Conservation (phyloP, 2,888 invertebrate genomes). For the Selenia dentaria region DNA sequence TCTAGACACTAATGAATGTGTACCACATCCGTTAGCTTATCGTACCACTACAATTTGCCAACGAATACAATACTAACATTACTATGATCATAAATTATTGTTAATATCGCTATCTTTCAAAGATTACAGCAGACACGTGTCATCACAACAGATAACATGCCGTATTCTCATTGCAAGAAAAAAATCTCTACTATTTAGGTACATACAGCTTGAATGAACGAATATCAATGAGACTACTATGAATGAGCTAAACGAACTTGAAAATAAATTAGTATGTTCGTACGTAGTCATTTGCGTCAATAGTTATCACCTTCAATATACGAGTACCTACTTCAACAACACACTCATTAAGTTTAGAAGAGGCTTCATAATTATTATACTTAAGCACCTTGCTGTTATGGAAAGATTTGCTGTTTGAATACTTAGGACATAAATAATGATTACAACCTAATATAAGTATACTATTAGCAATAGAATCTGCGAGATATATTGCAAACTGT, state of each 20-base stretch:
- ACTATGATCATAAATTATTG: too few species aligned
- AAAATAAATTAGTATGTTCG: constrained; percentile 40
- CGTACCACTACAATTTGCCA: too few species aligned
- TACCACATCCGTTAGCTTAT: too few species aligned
- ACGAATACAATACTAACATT: too few species aligned
- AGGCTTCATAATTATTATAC: constrained; percentile 2
- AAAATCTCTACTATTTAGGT: too few species aligned
- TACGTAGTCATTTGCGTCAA: constrained; percentile 36
- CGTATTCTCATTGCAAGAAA: neutral
- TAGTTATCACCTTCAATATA: constrained; percentile 35
- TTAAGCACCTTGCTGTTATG: neutral
- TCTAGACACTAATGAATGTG: too few species aligned
- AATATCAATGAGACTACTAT: constrained; percentile 53
- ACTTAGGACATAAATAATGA: too few species aligned
- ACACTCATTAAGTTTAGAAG: constrained; percentile 2
- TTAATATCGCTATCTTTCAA: too few species aligned
- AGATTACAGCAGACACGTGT: too few species aligned
- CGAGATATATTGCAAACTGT: too few species aligned
- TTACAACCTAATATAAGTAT: too few species aligned
- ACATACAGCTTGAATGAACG: constrained; percentile 40
- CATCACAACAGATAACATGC: neutral
- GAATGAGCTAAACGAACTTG: constrained; percentile 51
- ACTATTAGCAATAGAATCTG: too few species aligned
- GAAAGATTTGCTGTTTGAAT: neutral
- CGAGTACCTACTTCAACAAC: constrained; percentile 31